Evolutionary conservation across 2,888 invertebrate genomes (phyloP), one percentile per base, ranked within the genome.

Genomic region (Scaptodrosophila latifasciaeformis): DNA sequence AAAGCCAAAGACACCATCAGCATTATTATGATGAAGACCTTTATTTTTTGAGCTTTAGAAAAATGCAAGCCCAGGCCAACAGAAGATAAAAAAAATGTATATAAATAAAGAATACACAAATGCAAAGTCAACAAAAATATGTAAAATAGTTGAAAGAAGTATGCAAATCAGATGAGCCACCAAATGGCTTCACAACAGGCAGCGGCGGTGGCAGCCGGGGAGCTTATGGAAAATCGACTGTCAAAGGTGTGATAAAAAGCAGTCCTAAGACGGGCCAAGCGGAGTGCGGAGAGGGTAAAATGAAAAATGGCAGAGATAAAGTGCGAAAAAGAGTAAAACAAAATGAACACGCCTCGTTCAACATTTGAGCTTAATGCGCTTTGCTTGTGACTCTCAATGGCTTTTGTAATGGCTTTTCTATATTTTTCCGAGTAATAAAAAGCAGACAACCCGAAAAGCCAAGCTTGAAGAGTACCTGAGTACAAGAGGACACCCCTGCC

Each of bases 321-420:
- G 57, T 63, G 58, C 54, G 58, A 59, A 65, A 49, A 67, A 60
- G 54, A 56, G 70, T 54, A 77, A 57, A 59, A 52, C 57, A 49
- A 54, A 70, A n/a, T n/a, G n/a, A n/a, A n/a, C n/a, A n/a, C n/a
- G n/a, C n/a, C n/a, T n/a, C n/a, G 61, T 53, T 68, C 69, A 78
- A 70, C 78, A 75, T 76, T 68, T 78, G 66, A 60, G 39, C 54
- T 49, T 78, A 78, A 72, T 75, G 67, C 76, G 72, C 66, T 76
- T 78, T 62, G 62, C 58, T 10, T 19, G 40, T 47, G 45, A 62
- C 54, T 61, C 54, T 40, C 21, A 15, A 10, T 48, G 12, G 27
- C 29, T 43, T 29, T 27, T 43, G 13, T 43, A 29, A 0, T 15
- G 34, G 4, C 17, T 17, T 37, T 15, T 9, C 7, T 18, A 15